phyloP scores from a whole-genome alignment of 2,113 vertebrate genomes.

The Promerops cafer region DNA sequence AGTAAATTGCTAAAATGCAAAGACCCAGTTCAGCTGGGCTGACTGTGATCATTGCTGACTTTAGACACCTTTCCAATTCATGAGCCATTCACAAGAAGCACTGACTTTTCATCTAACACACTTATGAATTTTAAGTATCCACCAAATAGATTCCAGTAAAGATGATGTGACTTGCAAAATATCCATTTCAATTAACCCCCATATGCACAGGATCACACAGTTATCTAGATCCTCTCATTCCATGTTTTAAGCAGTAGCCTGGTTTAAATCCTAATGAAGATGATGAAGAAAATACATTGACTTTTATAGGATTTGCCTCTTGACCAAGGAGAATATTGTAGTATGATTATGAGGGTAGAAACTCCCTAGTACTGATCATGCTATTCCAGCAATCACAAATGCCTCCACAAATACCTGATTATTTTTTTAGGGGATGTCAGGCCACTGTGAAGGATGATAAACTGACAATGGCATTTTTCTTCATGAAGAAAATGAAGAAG shows the following conservation, averaged over 20 bases:
- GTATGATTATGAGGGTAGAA: neutral
- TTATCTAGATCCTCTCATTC: neutral
- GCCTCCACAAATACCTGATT: neutral
- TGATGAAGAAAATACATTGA: neutral
- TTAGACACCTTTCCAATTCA: neutral
- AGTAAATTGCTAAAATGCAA: neutral
- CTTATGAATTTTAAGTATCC: neutral
- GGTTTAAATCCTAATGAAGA: neutral
- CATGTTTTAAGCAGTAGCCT: neutral
- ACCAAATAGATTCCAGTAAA: neutral
- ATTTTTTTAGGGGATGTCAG: neutral
- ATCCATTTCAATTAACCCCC: neutral
- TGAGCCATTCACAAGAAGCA: neutral
- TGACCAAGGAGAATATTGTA: neutral
- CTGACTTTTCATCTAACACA: neutral
- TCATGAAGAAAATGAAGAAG: neutral
- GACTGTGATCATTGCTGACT: neutral
- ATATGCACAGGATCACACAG: neutral
- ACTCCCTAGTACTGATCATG: neutral
- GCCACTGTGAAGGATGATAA: neutral
- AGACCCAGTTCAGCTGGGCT: neutral
- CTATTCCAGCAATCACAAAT: neutral
- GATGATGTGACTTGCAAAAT: neutral
- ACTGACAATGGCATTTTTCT: neutral
- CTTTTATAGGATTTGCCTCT: neutral